Conservation (phyloP, 2,888 invertebrate genomes). For the Aporophyla nigra region DNA sequence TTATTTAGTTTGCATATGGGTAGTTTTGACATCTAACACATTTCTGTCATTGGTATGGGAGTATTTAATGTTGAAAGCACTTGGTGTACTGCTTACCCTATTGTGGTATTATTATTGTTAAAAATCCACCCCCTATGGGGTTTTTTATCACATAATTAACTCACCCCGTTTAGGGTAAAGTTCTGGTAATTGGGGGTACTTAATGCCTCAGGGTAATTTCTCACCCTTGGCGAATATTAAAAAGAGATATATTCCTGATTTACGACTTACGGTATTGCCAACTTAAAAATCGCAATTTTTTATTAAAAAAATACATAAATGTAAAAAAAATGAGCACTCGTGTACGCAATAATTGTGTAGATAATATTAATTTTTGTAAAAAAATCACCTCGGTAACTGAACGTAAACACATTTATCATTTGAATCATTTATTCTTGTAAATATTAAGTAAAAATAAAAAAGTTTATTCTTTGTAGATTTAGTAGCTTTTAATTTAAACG, state of each 20-base stretch:
- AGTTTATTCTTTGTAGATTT: slow-evolving; percentile 72
- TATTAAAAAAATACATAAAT: slow-evolving; percentile 34
- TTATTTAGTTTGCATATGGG: not conserved
- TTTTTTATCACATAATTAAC: slow-evolving; percentile 20
- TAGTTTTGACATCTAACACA: slow-evolving; percentile 6
- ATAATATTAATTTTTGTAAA: slow-evolving; percentile 54
- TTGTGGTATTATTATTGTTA: slow-evolving; percentile 32
- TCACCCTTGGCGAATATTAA: slow-evolving; percentile 6
- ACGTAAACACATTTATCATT: slow-evolving; percentile 63
- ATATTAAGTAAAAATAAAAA: slow-evolving; percentile 83
- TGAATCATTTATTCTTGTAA: slow-evolving; percentile 76
- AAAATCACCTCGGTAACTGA: slow-evolving; percentile 44
- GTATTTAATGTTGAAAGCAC: slow-evolving; percentile 37
- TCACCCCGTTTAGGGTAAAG: slow-evolving; percentile 7
- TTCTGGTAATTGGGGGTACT: slow-evolving; percentile 24
- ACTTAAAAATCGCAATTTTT: slow-evolving; percentile 36
- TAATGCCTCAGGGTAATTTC: slow-evolving; percentile 4
- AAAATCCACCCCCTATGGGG: slow-evolving; percentile 39
- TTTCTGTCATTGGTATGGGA: slow-evolving; percentile 4
- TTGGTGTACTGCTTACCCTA: slow-evolving; percentile 16
- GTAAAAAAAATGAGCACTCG: slow-evolving; percentile 50
- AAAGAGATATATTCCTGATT: slow-evolving; percentile 41
- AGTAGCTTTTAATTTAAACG: slow-evolving; percentile 80
- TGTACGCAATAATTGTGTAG: slow-evolving; percentile 59
- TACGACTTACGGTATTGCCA: slow-evolving; percentile 48